Base-by-base conservation (phyloP, 2,888 invertebrate genomes). In the Physocephala rufipes region DNA sequence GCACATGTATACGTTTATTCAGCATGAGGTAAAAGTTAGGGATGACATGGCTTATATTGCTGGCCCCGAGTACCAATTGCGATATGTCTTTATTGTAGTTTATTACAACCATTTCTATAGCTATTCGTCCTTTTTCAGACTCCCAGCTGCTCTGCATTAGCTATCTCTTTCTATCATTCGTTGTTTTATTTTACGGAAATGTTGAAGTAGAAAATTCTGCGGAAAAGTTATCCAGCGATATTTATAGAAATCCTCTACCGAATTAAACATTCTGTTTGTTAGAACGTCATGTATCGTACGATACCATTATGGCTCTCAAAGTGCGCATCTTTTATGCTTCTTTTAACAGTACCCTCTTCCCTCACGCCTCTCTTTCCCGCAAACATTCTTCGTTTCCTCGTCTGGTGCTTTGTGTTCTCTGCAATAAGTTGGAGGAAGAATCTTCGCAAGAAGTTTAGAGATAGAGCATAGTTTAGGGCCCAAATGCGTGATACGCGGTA, bases 21-120 rank as follows among this genome's bases (percentile, higher is more conserved):
- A 12, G 58, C 58, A 24, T 58, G 26, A 12, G 58, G 26, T 28
- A 28, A 58, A 24, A 58, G 26, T 58, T 58, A 58, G 28, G 26
- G 28, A 58, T 28, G 58, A 58, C 24, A 26, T 26, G 21, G 7
- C 24, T 53, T 53, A 53, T 53, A 21, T 21, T 61, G 15, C 15
- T 61, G 61, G 53, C 21, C 24, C 21, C 4, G 2, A 26, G 58
- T 26, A 3, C 7, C 4, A 12, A 24, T 24, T 28, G 28, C 28
- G 24, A 24, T 58, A 24, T 13, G 26, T 58, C 26, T 58, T 21
- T 26, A 26, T 58, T 26, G 58, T 28, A 58, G 13, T 58, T 58
- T 28, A 58, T 58, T 9, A 36, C 36, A 36, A 9, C 36, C 36
- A 36, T 9, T 36, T 36, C 36, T 36, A 36, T 9, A 7, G 36